Base-by-base conservation (phyloP, 2,113 vertebrate genomes). In the Semicossyphus pulcher region DNA sequence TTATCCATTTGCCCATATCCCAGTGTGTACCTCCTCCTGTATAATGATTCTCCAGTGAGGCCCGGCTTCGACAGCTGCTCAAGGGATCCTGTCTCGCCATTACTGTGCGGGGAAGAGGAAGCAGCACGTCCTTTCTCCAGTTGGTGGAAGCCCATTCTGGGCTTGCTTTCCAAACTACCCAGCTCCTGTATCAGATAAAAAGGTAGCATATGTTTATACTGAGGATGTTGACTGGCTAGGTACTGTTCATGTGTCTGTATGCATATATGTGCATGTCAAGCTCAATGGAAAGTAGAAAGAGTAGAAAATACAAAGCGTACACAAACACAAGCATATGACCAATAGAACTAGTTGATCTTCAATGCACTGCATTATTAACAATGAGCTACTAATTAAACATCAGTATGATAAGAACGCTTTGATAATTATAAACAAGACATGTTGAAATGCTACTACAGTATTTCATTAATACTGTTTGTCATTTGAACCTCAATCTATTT, bases 101-200 rank as follows among this genome's bases (percentile, higher is more conserved):
- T 93, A 49, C 72, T 91, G 54, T 93, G 88, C 62, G 94, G 93
- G 18, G 91, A 93, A 2, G 92, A 73, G 25, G 83, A 89, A 3
- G 86, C 86, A 28, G 92, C 82, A 45, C 89, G 92, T 14, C 72
- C 89, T 80, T 90, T 80, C 16, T 90, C 91, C 39, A 93, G 88
- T 12, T 91, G 93, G 51, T 92, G 90, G 5, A 85, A 88, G 15
- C 90, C 86, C 59, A 92, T 64, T 37, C 82, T 83, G 12, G 91
- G 76, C 83, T 95, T 97, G 0, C 91, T 86, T 73, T 99, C 95
- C 7, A 95, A 54, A 72, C 39, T 88, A 78, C 94, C 93, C 49
- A 94, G 79, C 70, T 99, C 97, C 97, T 95, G 73, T 21, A 51
- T 72, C 45, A 72, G 73, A 58, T 44, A 86, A 48, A 83, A 6